phyloP scores from a whole-genome alignment of 2,797 vertebrate genomes.

The Balearica regulorum region DNA sequence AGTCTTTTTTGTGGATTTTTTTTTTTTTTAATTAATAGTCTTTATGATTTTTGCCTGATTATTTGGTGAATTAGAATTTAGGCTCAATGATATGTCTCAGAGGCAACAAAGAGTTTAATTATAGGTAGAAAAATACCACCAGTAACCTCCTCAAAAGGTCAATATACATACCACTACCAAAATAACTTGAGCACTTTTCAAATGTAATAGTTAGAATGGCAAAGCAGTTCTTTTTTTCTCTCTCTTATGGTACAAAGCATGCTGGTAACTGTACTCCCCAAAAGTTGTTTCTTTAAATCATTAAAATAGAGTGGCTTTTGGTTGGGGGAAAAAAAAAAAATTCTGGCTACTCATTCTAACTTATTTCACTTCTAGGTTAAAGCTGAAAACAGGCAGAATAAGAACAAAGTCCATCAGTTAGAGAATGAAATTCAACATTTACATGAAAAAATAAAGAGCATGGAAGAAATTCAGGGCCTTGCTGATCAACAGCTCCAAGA shows the following conservation, averaged over 20 bases:
- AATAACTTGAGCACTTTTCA: not conserved
- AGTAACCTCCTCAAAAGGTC: not conserved
- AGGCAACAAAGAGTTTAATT: not conserved
- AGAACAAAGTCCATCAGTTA: constrained; percentile 72
- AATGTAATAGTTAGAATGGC: not conserved
- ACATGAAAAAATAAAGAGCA: constrained; percentile 74
- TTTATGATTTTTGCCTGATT: not conserved
- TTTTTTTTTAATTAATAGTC: not conserved
- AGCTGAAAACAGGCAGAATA: constrained; percentile 71
- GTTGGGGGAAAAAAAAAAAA: accelerated
- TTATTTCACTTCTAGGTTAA: constrained; percentile 64
- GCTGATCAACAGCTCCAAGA: constrained; percentile 81
- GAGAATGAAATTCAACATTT: constrained; percentile 73
- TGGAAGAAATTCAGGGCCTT: constrained; percentile 78
- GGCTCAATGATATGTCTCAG: not conserved
- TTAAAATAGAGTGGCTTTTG: not conserved
- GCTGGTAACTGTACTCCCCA: not conserved
- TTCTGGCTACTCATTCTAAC: not conserved
- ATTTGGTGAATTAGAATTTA: not conserved
- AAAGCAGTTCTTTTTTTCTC: not conserved
- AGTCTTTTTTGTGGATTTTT: not conserved
- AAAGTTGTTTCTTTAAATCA: not conserved
- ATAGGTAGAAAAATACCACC: not conserved
- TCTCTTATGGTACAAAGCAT: not conserved
- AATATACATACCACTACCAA: not conserved